Evolutionary conservation across 37 sponge, comb jelly and placozoan species (phyloP), one percentile per base, ranked within the genome.

Genomic region (Chondrosia reniformis): DNA sequence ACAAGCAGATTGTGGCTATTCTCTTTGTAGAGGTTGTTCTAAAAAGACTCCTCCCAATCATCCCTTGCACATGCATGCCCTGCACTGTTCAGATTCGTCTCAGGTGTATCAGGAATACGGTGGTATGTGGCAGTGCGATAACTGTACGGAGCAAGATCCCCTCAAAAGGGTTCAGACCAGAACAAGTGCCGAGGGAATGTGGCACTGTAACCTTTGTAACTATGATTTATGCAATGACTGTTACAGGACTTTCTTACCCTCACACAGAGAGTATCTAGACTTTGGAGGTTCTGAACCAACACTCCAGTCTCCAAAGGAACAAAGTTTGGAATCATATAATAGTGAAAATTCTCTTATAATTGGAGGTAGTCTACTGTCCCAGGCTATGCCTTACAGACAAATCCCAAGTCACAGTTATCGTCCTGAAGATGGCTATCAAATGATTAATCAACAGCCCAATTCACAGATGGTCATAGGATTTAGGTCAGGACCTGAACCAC

Each of bases 41-140:
- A 6, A 22, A 30, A 46, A 0, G 9, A 31, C 49, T 24, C 84
- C 88, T 9, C 56, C 32, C 9, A 12, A 7, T 30, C 88, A 88
- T 61, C 89, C 89, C 28, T 28, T 45, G 33, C 89, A 89, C 46
- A 57, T n/a, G 15, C 89, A 89, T 64, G 81, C 85, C 30, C 73
- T 89, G 0, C 41, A 81, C 24, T 33, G 54, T 4, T 80, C 57
- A 37, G 85, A 84, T 38, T 66, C 89, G 0, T 8, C 25, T 2
- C n/a, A 24, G 10, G 77, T 71, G 0, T 89, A 84, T 55, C 89
- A 84, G 7, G 67, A 89, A 44, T 65, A 44, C 31, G 74, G 52
- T 6, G 89, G 89, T 4, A 24, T 65, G 55, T 89, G 89, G 89
- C 81, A 89, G 41, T 89, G 89, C 61, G 71, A 84, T 45, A 84